Conservation (phyloP, 2,888 invertebrate species). For the Cantharis nigra region DNA sequence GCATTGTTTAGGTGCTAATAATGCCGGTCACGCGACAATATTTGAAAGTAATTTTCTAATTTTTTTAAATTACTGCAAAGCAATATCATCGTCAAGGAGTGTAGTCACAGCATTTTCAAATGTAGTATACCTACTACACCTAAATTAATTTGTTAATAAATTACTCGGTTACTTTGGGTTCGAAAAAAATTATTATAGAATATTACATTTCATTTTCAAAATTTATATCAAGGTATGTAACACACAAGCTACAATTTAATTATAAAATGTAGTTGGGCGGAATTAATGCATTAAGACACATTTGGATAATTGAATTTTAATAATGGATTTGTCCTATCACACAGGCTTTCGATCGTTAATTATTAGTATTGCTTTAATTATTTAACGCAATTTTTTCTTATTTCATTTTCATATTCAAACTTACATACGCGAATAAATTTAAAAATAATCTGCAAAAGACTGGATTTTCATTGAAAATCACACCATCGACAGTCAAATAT, state of each 20-base stretch:
- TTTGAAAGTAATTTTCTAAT: no score
- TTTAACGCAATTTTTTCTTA: not conserved
- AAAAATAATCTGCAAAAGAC: no score
- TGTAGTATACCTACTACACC: no score
- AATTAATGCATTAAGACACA: not conserved
- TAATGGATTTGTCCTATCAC: not conserved
- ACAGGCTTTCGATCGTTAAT: not conserved
- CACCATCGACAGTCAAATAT: no score
- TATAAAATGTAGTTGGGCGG: not conserved
- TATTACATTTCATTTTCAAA: not conserved
- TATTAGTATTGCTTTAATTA: not conserved
- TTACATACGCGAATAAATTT: no score
- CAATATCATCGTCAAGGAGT: not conserved
- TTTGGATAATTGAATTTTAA: not conserved
- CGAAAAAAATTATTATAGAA: not conserved
- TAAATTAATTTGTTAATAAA: no score
- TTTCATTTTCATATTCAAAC: no score
- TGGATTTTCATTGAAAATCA: no score
- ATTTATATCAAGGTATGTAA: not conserved
- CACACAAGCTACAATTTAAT: not conserved
- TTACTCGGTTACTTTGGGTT: no score
- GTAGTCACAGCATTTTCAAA: not conserved
- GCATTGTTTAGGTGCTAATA: not conserved
- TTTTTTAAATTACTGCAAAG: not conserved
- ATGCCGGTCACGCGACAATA: not conserved